Conservation (phyloP, 2,113 vertebrate genomes). For the Falco punctatus region DNA sequence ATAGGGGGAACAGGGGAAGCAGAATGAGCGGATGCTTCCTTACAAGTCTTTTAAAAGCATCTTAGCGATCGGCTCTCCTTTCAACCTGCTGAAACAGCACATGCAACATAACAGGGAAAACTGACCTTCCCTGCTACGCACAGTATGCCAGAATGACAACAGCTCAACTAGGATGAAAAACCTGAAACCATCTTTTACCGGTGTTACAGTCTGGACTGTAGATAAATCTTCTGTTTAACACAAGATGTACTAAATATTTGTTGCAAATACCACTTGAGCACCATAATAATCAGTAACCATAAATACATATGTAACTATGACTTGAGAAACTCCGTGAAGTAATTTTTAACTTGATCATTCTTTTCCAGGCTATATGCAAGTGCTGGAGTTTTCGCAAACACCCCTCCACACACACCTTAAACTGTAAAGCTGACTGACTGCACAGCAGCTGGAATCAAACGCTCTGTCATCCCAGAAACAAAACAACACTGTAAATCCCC, state of each 20-base stretch:
- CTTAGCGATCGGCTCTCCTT: background rate
- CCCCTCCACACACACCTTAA: background rate
- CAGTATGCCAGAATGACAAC: background rate
- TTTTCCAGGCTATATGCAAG: background rate
- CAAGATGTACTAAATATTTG: background rate
- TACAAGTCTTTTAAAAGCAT: background rate
- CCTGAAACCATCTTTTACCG: background rate
- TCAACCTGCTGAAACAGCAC: background rate
- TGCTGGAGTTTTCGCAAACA: background rate
- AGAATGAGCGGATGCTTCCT: background rate
- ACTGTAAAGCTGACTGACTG: background rate
- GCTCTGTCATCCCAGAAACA: background rate
- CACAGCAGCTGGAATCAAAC: background rate
- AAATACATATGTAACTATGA: background rate
- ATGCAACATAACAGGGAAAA: background rate
- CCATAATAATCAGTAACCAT: background rate
- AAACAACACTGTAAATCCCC: background rate
- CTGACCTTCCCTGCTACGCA: background rate
- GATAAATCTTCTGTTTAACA: background rate
- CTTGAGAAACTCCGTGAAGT: background rate
- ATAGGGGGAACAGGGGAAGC: background rate
- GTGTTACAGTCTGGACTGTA: background rate
- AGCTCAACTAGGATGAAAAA: background rate
- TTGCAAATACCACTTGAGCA: background rate
- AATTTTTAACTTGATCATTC: background rate